Evolutionary conservation across 1,140 invertebrate species (phyloP).

Genomic region (Thereuonema tuberculata): DNA sequence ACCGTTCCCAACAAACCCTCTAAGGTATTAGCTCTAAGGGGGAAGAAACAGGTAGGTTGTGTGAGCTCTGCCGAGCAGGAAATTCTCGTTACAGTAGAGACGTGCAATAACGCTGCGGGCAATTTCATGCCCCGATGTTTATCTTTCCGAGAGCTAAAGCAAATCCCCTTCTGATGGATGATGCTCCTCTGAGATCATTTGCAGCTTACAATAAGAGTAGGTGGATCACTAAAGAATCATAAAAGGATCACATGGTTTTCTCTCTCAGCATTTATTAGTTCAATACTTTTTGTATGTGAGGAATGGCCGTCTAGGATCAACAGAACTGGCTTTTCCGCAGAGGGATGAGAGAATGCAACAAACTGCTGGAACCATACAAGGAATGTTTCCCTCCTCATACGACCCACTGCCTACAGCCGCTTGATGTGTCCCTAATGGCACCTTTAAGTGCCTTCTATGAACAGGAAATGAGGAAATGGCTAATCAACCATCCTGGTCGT

Average conservation of each 20-base stretch:
- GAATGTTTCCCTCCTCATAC: slow-evolving; percentile 25
- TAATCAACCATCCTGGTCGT: slow-evolving; percentile 19
- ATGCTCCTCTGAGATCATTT: not conserved
- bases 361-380: slow-evolving; percentile 30
- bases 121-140: slow-evolving; percentile 9
- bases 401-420: slow-evolving; percentile 26
- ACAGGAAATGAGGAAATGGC: slow-evolving; percentile 20
- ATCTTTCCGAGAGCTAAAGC: slow-evolving; percentile 11
- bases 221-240: slow-evolving; percentile 5
- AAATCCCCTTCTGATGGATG: not conserved
- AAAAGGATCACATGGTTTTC: not conserved
- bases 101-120: not conserved
- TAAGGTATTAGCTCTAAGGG: slow-evolving; percentile 3
- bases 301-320: not conserved
- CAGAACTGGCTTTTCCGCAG: not conserved
- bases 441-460: slow-evolving; percentile 28
- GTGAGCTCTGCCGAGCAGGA: not conserved
- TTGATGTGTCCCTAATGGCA: slow-evolving; percentile 25
- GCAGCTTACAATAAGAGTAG: not conserved
- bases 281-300: slow-evolving; percentile 9
- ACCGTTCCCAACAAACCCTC: not conserved
- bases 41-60: slow-evolving; percentile 9
- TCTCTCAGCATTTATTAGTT: not conserved
- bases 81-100: not conserved
- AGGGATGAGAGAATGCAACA: slow-evolving; percentile 40